A percentile compares a stretch with the other conserved stretches of the same genome.
Conservation (phyloP, 2,113 vertebrate genomes). For the Protobothrops flavoviridis region DNA sequence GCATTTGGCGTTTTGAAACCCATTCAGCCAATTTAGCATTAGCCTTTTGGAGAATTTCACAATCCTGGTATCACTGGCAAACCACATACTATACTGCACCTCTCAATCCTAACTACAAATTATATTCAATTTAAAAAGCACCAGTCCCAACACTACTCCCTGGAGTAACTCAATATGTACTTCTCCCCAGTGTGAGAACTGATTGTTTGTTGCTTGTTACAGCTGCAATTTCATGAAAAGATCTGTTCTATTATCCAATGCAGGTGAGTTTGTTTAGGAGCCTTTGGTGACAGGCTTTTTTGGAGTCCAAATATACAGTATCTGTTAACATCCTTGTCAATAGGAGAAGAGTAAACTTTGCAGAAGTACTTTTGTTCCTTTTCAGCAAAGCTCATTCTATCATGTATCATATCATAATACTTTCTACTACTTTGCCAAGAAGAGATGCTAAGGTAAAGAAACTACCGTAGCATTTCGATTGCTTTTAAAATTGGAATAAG, state of each 20-base stretch:
- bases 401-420: background rate
- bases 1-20: background rate
- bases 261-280: background rate
- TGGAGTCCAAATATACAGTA: background rate
- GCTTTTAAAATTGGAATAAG: background rate
- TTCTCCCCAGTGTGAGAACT: background rate
- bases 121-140: background rate
- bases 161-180: background rate
- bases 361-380: background rate
- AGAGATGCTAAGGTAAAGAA: background rate
- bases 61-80: background rate
- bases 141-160: background rate
- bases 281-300: background rate
- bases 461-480: background rate
- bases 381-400: background rate
- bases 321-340: background rate
- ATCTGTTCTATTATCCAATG: background rate
- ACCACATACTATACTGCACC: background rate
- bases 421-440: background rate
- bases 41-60: background rate
- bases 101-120: background rate
- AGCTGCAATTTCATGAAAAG: background rate
- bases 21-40: background rate
- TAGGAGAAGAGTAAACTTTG: background rate
- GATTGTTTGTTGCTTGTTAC: background rate